Evolutionary conservation across 2,113 vertebrate species (phyloP), one percentile per base, ranked within the genome.

Genomic region (Onychorhynchus coronatus): DNA sequence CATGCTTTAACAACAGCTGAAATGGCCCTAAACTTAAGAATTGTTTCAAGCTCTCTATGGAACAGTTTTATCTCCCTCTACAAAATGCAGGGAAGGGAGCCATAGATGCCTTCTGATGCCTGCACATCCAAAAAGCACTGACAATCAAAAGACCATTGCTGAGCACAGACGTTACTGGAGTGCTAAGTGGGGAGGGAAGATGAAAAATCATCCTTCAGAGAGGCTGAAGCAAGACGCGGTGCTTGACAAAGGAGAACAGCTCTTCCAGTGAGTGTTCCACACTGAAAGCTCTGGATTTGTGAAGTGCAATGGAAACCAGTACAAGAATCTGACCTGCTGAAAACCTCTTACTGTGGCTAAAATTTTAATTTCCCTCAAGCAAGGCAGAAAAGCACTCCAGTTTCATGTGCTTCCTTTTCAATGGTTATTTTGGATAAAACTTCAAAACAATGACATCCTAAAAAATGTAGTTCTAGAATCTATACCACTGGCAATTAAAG

Each of bases 351-450:
- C 71, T 96, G 84, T 67, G 80, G 88, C 81, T 91, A 8, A 83
- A 91, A 72, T 88, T 92, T 90, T 91, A 21, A 76, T 91, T 95
- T 88, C 91, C 84, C 88, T 86, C 55, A 80, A 82, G 96, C 80
- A 83, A 85, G 47, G 67, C 84, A 95, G 74, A 91, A 88, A 68
- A 73, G 23, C 23, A 85, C 85, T 89, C 76, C 58, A 72, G 85
- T 85, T 95, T 89, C 85, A 91, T 25, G 28, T 71, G 71, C 80
- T 93, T 95, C 94, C 77, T 94, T 82, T 96, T 78, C 88, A 39
- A 20, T 92, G 76, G 91, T 93, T 90, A 92, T 94, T 95, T 94
- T 94, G 87, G 95, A 96, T 76, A 52, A 56, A 93, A 93, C 88
- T 93, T 96, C 89, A 93, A 92, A 96, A 90, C 74, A 76, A 86